A percentile compares a stretch with the other conserved stretches of the same genome.
phyloP scores from a whole-genome alignment of 2,113 vertebrate species.

The Grallaria varia region DNA sequence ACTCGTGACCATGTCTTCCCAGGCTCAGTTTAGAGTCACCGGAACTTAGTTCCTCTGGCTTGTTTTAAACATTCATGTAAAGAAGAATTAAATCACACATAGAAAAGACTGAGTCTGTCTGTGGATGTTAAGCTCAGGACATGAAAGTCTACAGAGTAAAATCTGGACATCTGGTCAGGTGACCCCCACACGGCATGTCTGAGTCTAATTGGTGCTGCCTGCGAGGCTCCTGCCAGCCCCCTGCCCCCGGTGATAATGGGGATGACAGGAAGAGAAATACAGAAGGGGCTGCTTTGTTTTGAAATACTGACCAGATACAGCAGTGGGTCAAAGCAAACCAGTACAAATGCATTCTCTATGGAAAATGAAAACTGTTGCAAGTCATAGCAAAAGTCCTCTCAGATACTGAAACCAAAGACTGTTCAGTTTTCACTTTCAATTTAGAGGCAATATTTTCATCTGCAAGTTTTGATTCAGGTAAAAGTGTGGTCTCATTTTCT shows the following conservation, averaged over 20 bases:
- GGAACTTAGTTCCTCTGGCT: neutral
- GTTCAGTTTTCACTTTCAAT: neutral
- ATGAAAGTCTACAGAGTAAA: neutral
- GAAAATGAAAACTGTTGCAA: neutral
- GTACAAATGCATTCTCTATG: neutral
- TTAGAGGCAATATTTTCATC: neutral
- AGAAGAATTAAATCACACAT: neutral
- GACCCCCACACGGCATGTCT: neutral
- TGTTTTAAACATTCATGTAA: neutral
- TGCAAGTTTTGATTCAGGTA: neutral
- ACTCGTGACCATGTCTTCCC: fast-evolving
- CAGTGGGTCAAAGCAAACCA: neutral
- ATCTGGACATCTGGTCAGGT: neutral
- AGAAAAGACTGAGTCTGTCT: neutral
- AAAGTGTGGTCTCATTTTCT: neutral
- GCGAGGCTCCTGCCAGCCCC: neutral
- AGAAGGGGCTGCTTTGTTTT: neutral
- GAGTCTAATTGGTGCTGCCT: neutral
- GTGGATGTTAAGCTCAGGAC: neutral
- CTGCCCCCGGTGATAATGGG: neutral
- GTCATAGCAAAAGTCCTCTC: neutral
- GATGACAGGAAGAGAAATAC: neutral
- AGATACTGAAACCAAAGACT: neutral
- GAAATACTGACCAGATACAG: neutral
- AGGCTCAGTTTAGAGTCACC: neutral